phyloP scores from a whole-genome alignment of 2,113 vertebrate species.

The Hoplias malabaricus region DNA sequence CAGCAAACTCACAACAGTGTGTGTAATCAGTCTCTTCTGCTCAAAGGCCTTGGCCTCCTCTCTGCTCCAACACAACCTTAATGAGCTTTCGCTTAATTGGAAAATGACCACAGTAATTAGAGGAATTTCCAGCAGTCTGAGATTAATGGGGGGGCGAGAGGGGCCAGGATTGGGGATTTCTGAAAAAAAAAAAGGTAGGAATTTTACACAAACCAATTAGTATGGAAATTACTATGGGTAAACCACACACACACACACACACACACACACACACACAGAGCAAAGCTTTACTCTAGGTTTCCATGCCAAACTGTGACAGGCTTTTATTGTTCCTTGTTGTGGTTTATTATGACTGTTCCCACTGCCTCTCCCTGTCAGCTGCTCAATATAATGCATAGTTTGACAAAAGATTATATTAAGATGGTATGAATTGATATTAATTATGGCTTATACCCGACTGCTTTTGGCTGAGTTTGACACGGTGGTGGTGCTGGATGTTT shows the following conservation, averaged over 20 bases:
- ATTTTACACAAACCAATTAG: constrained; percentile 39
- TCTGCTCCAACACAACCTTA: constrained; percentile 20
- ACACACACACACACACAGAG: not conserved
- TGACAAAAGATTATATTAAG: too few species aligned
- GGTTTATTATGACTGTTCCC: not conserved
- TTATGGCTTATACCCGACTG: too few species aligned
- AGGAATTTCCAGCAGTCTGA: constrained; percentile 35
- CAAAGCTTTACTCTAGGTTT: not conserved
- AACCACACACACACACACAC: constrained; percentile 13
- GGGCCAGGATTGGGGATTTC: constrained; percentile 24
- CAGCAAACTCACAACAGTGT: constrained; percentile 6
- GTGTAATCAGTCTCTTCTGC: constrained; percentile 28
- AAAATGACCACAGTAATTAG: constrained; percentile 28
- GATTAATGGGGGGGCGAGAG: constrained; percentile 35
- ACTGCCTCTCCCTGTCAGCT: too few species aligned
- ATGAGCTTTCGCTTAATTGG: constrained; percentile 30
- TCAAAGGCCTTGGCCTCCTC: not conserved
- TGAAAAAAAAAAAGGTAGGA: constrained; percentile 25
- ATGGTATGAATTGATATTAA: too few species aligned
- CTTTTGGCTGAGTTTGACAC: too few species aligned
- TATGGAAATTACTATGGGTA: constrained; percentile 10
- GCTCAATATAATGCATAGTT: too few species aligned
- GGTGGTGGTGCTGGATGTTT: too few species aligned
- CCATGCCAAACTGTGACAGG: not conserved
- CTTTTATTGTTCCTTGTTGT: not conserved